These are phyloP conservation scores for Ericerus pela DNA, from an alignment of 1,140 invertebrate genomes.

Conservation along the genomic window DNA sequence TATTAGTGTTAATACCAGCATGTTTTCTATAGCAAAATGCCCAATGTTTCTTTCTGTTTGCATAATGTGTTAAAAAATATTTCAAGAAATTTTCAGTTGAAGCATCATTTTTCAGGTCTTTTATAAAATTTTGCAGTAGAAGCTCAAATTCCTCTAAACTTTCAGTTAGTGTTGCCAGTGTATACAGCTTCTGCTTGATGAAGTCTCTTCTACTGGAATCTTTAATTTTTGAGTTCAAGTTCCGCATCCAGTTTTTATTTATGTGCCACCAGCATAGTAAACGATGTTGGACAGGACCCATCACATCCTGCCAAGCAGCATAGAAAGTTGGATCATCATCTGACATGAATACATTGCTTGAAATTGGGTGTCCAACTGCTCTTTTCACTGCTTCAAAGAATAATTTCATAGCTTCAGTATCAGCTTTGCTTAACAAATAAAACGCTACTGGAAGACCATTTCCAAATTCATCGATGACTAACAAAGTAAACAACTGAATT, in stretches of 20 bases:
- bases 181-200: not conserved
- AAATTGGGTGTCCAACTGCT: not conserved
- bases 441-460: constrained; percentile 15
- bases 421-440: constrained; percentile 13
- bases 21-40: constrained; percentile 13
- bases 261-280: constrained; percentile 17
- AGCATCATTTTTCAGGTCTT: not conserved
- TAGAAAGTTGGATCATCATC: constrained; percentile 16
- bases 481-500: constrained; percentile 15
- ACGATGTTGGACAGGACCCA: not conserved
- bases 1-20: constrained; percentile 14
- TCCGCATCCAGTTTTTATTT: constrained; percentile 13
- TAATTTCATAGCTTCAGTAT: constrained; percentile 8
- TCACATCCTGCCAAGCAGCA: constrained; percentile 14
- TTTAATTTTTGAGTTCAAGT: constrained; percentile 6
- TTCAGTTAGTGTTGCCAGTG: not conserved
- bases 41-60: constrained; percentile 7
- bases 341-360: constrained; percentile 15
- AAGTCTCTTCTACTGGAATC: not conserved
- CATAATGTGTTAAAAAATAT: constrained; percentile 12
- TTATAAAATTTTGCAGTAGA: not conserved
- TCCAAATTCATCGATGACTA: constrained; percentile 15
- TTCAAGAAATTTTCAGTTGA: not conserved
- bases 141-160: constrained; percentile 2
- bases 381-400: constrained; percentile 13